Evolutionary conservation across 1,140 invertebrate species (phyloP).

Genomic region (Zaprionus tsacasi): DNA sequence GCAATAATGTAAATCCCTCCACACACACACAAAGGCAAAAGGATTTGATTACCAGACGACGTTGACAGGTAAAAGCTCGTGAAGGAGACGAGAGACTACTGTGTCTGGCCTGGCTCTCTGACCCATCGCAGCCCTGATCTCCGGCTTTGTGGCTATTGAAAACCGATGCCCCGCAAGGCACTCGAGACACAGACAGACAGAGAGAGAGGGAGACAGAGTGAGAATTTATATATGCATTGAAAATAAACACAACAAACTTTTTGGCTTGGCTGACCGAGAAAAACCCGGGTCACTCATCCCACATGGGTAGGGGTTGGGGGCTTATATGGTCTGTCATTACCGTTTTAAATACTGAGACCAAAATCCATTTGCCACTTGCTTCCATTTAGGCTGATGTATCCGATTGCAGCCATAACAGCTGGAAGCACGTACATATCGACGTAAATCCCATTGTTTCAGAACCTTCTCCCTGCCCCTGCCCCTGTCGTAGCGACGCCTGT

Average conservation of each 20-base stretch:
- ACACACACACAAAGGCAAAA: slow-evolving; percentile 17
- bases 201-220: background rate
- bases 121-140: slow-evolving; percentile 1
- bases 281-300: slow-evolving; percentile 24
- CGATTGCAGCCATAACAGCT: slow-evolving; percentile 78
- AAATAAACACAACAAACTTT: slow-evolving; percentile 81
- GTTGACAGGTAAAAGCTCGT: slow-evolving; percentile 20
- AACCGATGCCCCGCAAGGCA: slow-evolving; percentile 38
- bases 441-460: slow-evolving; percentile 76
- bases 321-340: slow-evolving; percentile 68
- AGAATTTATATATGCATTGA: slow-evolving; percentile 70
- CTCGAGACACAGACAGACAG: slow-evolving; percentile 30
- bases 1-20: slow-evolving; percentile 23
- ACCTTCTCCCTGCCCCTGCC: background rate
- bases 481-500: slow-evolving; percentile 38
- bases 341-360: slow-evolving; percentile 50
- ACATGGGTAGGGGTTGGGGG: no score
- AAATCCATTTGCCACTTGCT: slow-evolving; percentile 57
- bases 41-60: slow-evolving; percentile 56
- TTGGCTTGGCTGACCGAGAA: slow-evolving; percentile 66
- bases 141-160: slow-evolving; percentile 46
- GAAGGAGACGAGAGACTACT: background rate
- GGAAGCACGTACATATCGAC: slow-evolving; percentile 65
- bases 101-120: slow-evolving; percentile 1
- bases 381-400: slow-evolving; percentile 65